These are phyloP conservation scores for Globicephala melas DNA, from an alignment of 2,113 vertebrate genomes.

Conservation along the genomic window DNA sequence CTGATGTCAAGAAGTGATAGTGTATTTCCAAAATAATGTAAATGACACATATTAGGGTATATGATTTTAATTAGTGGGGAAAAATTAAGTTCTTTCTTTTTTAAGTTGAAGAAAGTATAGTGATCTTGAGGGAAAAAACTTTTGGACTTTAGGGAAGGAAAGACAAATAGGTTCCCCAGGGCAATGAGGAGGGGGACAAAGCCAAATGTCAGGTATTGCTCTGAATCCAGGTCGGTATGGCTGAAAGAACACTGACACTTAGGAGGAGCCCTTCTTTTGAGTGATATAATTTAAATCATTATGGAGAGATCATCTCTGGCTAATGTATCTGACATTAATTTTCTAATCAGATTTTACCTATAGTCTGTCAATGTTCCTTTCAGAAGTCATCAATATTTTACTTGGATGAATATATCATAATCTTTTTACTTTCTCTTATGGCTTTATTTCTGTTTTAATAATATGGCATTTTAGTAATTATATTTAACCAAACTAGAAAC, in stretches of 20 bases:
- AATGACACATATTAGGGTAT: neutral
- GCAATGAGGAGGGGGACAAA: constrained; percentile 1
- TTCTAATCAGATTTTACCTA: constrained; percentile 68
- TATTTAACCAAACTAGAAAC: constrained; percentile 48
- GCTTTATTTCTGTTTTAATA: constrained; percentile 33
- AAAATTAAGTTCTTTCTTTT: constrained; percentile 6
- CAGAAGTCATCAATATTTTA: constrained; percentile 69
- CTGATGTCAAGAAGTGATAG: neutral
- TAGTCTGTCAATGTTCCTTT: constrained; percentile 62
- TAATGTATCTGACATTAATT: constrained; percentile 74
- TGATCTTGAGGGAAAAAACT: constrained; percentile 23
- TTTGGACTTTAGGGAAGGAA: constrained; percentile 9
- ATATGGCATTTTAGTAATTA: constrained; percentile 16
- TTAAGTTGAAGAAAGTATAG: constrained; percentile 50
- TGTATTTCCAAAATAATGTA: neutral
- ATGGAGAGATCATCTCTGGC: constrained; percentile 58
- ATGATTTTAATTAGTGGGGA: neutral
- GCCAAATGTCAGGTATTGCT: neutral
- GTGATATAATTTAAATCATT: constrained; percentile 69
- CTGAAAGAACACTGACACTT: constrained; percentile 29
- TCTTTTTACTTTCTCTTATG: constrained; percentile 36
- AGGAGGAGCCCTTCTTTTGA: neutral
- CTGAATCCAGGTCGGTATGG: constrained; percentile 18
- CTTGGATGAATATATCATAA: constrained; percentile 1
- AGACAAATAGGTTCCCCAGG: neutral